These are phyloP conservation scores for Lycia hirtaria DNA, from an alignment of 2,888 invertebrate species.

Conservation along the genomic window DNA sequence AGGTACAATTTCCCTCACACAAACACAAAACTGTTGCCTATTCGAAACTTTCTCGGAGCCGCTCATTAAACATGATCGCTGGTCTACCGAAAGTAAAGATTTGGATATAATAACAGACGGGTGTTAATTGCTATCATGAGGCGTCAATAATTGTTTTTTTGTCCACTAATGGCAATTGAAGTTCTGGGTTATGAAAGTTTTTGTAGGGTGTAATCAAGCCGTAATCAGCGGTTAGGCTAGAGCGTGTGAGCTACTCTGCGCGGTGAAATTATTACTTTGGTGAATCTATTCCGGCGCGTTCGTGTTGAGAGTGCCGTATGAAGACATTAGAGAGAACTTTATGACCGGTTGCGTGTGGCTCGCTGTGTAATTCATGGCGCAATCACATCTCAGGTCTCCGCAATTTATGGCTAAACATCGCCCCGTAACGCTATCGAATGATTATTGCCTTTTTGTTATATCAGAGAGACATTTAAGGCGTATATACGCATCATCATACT, in stretches of 20 bases:
- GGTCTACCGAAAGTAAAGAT: constrained; percentile 75
- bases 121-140: constrained; percentile 83
- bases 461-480: constrained; percentile 34
- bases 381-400: constrained; percentile 69
- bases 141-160: constrained; percentile 83
- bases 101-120: constrained; percentile 79
- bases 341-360: constrained; percentile 76
- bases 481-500: constrained; percentile 37
- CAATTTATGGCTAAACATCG: constrained; percentile 66
- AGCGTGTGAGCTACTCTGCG: constrained; percentile 77
- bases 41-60: constrained; percentile 50
- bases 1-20: constrained; percentile 53
- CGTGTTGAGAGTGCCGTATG: constrained; percentile 69
- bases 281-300: constrained; percentile 63
- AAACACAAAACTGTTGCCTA: constrained; percentile 47
- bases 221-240: constrained; percentile 79
- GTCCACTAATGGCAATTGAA: constrained; percentile 76
- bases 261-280: constrained; percentile 76
- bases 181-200: constrained; percentile 83
- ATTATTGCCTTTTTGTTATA: constrained; percentile 56
- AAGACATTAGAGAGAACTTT: constrained; percentile 80
- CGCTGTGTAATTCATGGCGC: constrained; percentile 68
- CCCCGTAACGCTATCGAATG: constrained; percentile 55
- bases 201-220: constrained; percentile 81
- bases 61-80: constrained; percentile 70